These are phyloP conservation scores for Neopelma chrysocephalum DNA, from an alignment of 2,797 vertebrate genomes.

Conservation along the genomic window DNA sequence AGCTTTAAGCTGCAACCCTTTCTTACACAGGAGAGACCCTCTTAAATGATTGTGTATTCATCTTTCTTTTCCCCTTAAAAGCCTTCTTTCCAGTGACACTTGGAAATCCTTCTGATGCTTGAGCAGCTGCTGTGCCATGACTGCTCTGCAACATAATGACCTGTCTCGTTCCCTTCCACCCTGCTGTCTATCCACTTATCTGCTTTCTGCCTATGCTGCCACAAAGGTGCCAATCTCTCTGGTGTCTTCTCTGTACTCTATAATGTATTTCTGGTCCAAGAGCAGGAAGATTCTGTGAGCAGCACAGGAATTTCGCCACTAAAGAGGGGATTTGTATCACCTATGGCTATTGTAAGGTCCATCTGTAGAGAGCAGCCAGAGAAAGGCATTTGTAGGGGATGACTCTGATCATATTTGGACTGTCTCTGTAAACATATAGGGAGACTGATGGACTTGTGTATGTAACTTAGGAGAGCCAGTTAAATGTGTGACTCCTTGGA, in stretches of 20 bases:
- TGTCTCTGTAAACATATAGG: not conserved
- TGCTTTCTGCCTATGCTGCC: not conserved
- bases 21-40: not conserved
- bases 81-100: not conserved
- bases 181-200: not conserved
- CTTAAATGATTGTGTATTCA: not conserved
- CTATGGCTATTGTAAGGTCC: not conserved
- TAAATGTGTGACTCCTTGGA: not conserved
- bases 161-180: not conserved
- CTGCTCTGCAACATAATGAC: not conserved
- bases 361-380: not conserved
- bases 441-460: not conserved
- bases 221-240: not conserved
- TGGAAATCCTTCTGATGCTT: not conserved
- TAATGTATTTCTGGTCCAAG: not conserved
- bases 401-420: not conserved
- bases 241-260: not conserved
- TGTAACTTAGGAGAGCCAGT: rapidly evolving
- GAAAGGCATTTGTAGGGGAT: not conserved
- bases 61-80: not conserved
- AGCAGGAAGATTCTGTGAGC: not conserved
- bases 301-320: not conserved
- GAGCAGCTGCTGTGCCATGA: not conserved
- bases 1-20: not conserved
- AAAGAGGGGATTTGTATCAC: not conserved